Evolutionary conservation across 2,113 vertebrate genomes (phyloP).

Genomic region (Nestor notabilis): DNA sequence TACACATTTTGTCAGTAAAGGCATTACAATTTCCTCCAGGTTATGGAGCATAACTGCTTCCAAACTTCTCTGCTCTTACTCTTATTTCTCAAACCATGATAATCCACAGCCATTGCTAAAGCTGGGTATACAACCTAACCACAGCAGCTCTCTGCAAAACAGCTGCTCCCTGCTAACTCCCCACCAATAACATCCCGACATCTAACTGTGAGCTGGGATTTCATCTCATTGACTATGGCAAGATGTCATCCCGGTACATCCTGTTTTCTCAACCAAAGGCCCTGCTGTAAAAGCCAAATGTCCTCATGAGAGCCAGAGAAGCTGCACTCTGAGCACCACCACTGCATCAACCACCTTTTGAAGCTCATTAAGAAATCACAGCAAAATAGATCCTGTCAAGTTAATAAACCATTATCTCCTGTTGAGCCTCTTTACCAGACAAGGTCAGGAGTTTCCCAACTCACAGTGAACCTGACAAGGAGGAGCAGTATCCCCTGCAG

Average conservation of each 20-base stretch:
- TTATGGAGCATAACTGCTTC: background rate
- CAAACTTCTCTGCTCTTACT: background rate
- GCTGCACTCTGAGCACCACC: background rate
- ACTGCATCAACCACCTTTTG: fast-evolving
- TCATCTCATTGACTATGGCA: fast-evolving
- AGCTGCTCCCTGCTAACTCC: background rate
- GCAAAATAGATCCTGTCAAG: background rate
- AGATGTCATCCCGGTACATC: background rate
- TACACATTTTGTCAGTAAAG: background rate
- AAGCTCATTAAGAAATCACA: background rate
- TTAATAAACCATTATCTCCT: background rate
- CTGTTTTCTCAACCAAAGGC: background rate
- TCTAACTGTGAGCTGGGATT: background rate
- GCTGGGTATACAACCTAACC: background rate
- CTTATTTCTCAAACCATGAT: background rate
- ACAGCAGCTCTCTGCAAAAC: background rate
- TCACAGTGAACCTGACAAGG: background rate
- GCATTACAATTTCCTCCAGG: fast-evolving
- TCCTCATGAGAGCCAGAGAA: background rate
- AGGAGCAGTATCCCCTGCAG: background rate
- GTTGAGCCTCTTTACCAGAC: background rate
- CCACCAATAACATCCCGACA: too few species aligned
- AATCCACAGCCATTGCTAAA: background rate
- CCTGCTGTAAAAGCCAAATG: background rate
- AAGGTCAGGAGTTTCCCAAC: background rate